phyloP scores from a whole-genome alignment of 2,888 invertebrate genomes.

The Archips xylosteana region DNA sequence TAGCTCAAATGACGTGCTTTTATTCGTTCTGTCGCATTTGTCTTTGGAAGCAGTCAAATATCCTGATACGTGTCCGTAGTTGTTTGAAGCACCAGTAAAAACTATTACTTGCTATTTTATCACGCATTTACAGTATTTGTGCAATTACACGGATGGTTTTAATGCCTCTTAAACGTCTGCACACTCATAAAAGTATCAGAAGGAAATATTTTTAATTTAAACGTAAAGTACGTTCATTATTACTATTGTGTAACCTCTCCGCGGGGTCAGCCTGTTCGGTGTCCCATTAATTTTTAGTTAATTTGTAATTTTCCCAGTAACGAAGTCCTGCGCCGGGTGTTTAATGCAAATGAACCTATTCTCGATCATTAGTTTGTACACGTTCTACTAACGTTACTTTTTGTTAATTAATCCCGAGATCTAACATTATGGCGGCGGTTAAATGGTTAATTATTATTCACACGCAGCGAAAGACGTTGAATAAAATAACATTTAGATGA shows the following conservation, averaged over 20 bases:
- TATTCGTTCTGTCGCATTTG: neutral
- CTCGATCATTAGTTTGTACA: constrained; percentile 82
- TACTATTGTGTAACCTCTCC: constrained; percentile 53
- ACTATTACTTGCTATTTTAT: constrained; percentile 5
- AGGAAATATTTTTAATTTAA: constrained; percentile 50
- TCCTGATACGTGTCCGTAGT: neutral
- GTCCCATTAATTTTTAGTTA: constrained; percentile 74
- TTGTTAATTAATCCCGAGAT: constrained; percentile 79
- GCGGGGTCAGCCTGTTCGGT: constrained; percentile 47
- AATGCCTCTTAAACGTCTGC: constrained; percentile 24
- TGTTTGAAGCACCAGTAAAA: neutral
- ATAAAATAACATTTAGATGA: constrained; percentile 50
- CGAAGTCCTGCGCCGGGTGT: constrained; percentile 79
- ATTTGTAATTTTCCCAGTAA: constrained; percentile 84
- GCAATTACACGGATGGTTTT: constrained; percentile 15
- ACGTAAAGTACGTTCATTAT: constrained; percentile 57
- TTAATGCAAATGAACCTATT: constrained; percentile 83
- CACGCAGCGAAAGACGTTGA: constrained; percentile 58
- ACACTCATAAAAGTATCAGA: constrained; percentile 17
- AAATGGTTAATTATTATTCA: constrained; percentile 67
- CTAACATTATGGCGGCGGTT: constrained; percentile 62
- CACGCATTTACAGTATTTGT: constrained; percentile 17
- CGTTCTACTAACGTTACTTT: constrained; percentile 80
- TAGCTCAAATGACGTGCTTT: neutral
- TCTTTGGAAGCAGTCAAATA: neutral